These are phyloP conservation scores for Peromyscus polionotus DNA, from an alignment of 2,113 vertebrate species.

Conservation along the genomic window DNA sequence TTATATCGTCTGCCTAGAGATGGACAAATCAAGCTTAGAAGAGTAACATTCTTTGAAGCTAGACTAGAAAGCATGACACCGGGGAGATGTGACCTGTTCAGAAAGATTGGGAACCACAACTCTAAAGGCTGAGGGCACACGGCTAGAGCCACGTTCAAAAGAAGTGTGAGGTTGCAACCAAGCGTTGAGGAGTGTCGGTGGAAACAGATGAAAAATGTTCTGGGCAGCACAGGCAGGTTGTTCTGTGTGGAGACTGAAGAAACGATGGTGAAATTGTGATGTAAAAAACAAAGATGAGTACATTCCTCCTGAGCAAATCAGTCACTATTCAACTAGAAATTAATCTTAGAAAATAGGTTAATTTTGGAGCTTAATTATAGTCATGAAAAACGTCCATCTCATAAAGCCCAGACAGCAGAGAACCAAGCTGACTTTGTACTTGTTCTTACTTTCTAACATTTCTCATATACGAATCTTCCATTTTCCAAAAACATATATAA, in stretches of 20 bases:
- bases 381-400: not conserved
- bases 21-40: not conserved
- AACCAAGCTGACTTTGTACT: not conserved
- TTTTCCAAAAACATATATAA: slow-evolving; percentile 27
- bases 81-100: not conserved
- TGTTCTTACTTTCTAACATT: not conserved
- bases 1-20: not conserved
- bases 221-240: not conserved
- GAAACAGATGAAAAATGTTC: not conserved
- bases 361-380: not conserved
- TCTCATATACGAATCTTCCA: not conserved
- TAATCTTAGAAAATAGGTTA: not conserved
- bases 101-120: not conserved
- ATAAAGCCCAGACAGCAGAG: not conserved
- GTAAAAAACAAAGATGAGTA: not conserved
- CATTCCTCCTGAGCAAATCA: not conserved
- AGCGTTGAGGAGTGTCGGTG: not conserved
- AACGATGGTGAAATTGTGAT: not conserved
- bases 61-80: not conserved
- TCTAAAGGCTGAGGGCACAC: not conserved
- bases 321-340: not conserved
- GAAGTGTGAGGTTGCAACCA: not conserved
- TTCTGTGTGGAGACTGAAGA: not conserved
- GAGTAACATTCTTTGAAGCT: not conserved
- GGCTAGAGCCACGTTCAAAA: not conserved